Evolutionary conservation across 2,888 invertebrate species (phyloP), one percentile per base, ranked within the genome.

Genomic region (Eupithecia tripunctaria): DNA sequence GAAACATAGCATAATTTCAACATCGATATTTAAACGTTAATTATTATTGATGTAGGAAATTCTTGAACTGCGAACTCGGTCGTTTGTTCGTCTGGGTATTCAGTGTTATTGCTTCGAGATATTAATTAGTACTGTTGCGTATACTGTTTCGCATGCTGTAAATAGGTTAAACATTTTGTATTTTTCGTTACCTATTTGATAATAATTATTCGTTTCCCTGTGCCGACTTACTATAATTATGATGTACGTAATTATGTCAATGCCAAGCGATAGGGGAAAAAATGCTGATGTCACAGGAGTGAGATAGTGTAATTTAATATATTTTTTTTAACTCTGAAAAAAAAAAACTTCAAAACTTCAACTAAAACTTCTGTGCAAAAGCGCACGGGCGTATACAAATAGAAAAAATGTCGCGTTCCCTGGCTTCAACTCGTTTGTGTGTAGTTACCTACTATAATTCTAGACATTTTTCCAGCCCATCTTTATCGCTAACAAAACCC

Each of bases 21-120:
- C 65, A 70, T 77, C 78, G 78, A 72, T 72, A 72, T 75, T 73
- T 73, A 70, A 80, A 78, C 76, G 73, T 77, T 79, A 76, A 79
- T 78, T 78, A 76, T 77, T 79, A 79, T 78, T 73, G 80, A 79
- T 79, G 77, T 71, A 69, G 64, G 71, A 62, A 71, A 78, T 66
- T 79, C 77, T 75, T 75, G 70, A 79, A 79, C 75, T 65, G 64
- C 73, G 71, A 67, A 72, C 70, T 73, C 71, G 29, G 71, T 70
- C 63, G 51, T 72, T 75, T 75, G 73, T 73, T 67, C 67, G 75
- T 72, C 67, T 78, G 64, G 43, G 72, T 74, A 76, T 77, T 79
- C 73, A 70, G 43, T 74, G 47, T 62, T 70, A 77, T 75, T 70
- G 67, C 64, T 73, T 74, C 29, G 62, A 74, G 73, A 74, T 69